phyloP scores from a whole-genome alignment of 2,113 vertebrate species.

The Paramisgurnus dabryanus region DNA sequence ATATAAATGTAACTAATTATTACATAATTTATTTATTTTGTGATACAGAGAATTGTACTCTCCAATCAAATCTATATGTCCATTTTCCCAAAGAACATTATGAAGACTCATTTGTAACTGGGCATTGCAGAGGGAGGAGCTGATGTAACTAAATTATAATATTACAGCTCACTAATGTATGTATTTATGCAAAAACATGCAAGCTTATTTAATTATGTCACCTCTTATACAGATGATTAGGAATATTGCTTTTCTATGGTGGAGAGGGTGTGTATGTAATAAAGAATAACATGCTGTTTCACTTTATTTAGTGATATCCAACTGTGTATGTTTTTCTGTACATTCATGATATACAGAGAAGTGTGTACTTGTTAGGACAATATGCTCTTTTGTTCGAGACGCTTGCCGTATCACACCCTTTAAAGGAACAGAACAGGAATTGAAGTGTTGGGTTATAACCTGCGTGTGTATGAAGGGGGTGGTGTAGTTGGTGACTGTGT shows the following conservation, averaged over 20 bases:
- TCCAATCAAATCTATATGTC: background rate
- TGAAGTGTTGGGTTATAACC: background rate
- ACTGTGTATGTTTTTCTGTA: background rate
- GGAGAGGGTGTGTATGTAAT: conserved; percentile 14
- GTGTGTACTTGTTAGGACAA: conserved; percentile 4
- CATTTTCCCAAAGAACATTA: background rate
- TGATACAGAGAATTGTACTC: too few relatives aligned
- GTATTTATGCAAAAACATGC: conserved; percentile 47
- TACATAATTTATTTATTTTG: too few relatives aligned
- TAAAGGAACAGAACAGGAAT: conserved; percentile 14
- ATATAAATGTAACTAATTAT: too few relatives aligned
- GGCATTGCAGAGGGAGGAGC: conserved; percentile 10
- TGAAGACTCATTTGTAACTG: background rate
- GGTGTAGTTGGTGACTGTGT: conserved; percentile 1
- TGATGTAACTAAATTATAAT: conserved; percentile 42
- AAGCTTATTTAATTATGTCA: conserved; percentile 47
- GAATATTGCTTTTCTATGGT: conserved; percentile 26
- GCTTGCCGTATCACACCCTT: background rate
- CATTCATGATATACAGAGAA: background rate
- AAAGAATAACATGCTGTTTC: background rate
- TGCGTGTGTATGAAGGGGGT: background rate
- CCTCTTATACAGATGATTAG: conserved; percentile 35
- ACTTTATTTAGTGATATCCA: conserved; percentile 27
- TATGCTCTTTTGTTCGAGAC: background rate
- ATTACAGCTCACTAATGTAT: conserved; percentile 42